Percentiles rank a stretch among this genome's conserved stretches.
Evolutionary conservation across 1,140 invertebrate genomes (phyloP).

Genomic region (Trichonephila clavata): DNA sequence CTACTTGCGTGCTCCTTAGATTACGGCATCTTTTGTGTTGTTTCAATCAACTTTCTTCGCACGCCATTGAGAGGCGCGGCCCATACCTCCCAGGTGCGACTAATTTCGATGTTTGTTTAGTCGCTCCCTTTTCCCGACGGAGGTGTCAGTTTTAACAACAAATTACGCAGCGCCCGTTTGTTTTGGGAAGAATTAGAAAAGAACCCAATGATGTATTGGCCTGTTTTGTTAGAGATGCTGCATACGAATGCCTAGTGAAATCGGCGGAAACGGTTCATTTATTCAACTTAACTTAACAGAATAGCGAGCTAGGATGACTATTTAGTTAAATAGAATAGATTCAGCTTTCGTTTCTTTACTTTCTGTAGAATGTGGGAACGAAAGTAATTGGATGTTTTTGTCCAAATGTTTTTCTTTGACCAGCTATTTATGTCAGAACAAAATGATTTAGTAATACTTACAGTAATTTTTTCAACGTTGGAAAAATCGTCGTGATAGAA

Average conservation of each 20-base stretch:
- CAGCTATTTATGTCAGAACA: no score
- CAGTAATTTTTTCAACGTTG: no score
- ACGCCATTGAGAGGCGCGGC: neutral
- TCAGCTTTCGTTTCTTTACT: neutral
- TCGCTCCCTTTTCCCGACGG: neutral
- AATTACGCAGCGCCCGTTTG: neutral
- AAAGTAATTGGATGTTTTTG: conserved; percentile 21
- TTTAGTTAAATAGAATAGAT: conserved; percentile 18
- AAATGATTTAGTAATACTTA: no score
- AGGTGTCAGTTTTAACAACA: conserved; percentile 53
- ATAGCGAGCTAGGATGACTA: neutral
- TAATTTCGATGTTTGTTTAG: conserved; percentile 32
- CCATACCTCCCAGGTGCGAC: conserved; percentile 24
- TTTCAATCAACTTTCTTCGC: conserved; percentile 19
- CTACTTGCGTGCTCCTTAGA: conserved; percentile 23
- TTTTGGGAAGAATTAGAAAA: conserved; percentile 1
- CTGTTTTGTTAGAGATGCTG: neutral
- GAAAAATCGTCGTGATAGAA: no score
- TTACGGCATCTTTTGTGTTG: conserved; percentile 44
- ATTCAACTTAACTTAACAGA: neutral
- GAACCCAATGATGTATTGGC: neutral
- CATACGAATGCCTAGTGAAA: neutral
- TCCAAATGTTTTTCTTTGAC: no score
- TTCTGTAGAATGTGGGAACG: neutral
- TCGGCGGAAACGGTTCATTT: neutral